A percentile compares a stretch with the other conserved stretches of the same genome.
Evolutionary conservation across 1,140 invertebrate genomes (phyloP).

Genomic region (Nixonia krombeini): DNA sequence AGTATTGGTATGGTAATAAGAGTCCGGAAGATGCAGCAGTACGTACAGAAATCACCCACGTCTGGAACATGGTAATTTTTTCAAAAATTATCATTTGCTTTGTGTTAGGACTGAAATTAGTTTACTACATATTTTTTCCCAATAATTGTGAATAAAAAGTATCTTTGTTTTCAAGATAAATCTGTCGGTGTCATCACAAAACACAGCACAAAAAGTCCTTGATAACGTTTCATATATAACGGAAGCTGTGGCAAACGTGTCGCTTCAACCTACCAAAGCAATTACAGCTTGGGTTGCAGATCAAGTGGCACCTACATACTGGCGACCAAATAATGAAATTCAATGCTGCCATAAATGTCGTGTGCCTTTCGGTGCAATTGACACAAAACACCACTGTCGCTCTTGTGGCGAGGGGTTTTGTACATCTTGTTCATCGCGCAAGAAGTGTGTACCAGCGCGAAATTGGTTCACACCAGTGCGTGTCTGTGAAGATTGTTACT

Average conservation of each 20-base stretch:
- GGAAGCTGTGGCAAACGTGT: slow-evolving; percentile 79
- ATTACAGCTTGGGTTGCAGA: slow-evolving; percentile 83
- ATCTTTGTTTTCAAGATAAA: slow-evolving; percentile 56
- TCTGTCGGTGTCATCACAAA: slow-evolving; percentile 70
- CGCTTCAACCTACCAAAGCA: slow-evolving; percentile 79
- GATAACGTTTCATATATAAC: slow-evolving; percentile 82
- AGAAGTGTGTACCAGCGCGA: slow-evolving; percentile 75
- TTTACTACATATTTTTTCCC: slow-evolving; percentile 10
- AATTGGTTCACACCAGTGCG: slow-evolving; percentile 79
- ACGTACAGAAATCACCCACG: slow-evolving; percentile 80
- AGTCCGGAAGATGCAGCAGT: slow-evolving; percentile 80
- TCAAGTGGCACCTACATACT: slow-evolving; percentile 83
- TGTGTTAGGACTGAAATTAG: neutral
- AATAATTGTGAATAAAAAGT: too few species aligned
- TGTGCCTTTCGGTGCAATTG: slow-evolving; percentile 69
- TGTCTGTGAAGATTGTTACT: slow-evolving; percentile 79
- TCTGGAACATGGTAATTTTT: slow-evolving; percentile 81
- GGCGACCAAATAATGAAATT: slow-evolving; percentile 85
- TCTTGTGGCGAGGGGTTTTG: slow-evolving; percentile 84
- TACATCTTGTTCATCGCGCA: slow-evolving; percentile 75
- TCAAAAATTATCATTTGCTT: slow-evolving; percentile 7
- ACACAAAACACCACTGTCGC: slow-evolving; percentile 85
- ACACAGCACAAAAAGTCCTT: slow-evolving; percentile 82
- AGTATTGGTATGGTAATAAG: slow-evolving; percentile 90
- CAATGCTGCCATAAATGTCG: slow-evolving; percentile 80